These are phyloP conservation scores for Ypsolopha scabrella DNA, from an alignment of 2,888 invertebrate genomes.

Conservation along the genomic window DNA sequence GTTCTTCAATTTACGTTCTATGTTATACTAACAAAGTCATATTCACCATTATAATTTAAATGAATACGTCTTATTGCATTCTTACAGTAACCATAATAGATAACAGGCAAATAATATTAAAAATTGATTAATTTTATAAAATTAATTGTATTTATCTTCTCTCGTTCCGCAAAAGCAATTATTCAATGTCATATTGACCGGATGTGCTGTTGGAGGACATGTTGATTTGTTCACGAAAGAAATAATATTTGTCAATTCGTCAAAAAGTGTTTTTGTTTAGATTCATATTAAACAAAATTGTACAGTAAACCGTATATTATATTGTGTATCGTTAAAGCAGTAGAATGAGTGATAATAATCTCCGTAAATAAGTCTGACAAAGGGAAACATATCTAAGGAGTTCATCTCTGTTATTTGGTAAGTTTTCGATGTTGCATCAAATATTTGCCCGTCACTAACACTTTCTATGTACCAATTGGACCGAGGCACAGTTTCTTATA, in stretches of 20 bases:
- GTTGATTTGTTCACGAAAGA: conserved; percentile 60
- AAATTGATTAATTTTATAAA: background rate
- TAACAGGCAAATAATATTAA: too few relatives aligned
- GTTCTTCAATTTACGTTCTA: too few relatives aligned
- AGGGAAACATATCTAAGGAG: conserved; percentile 34
- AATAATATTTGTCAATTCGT: conserved; percentile 60
- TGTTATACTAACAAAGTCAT: too few relatives aligned
- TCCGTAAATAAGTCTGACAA: conserved; percentile 39
- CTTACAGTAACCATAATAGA: too few relatives aligned
- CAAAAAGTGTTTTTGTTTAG: conserved; percentile 58
- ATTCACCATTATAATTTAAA: too few relatives aligned
- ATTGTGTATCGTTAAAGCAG: conserved; percentile 44
- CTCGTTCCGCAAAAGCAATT: background rate
- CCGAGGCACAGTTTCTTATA: conserved; percentile 20
- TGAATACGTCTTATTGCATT: too few relatives aligned
- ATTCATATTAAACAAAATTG: conserved; percentile 52
- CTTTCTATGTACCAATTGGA: conserved; percentile 35
- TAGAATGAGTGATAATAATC: conserved; percentile 55
- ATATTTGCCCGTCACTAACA: conserved; percentile 36
- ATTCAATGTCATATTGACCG: conserved; percentile 27
- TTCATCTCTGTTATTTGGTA: conserved; percentile 50
- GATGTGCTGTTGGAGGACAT: conserved; percentile 53
- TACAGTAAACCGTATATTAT: conserved; percentile 42
- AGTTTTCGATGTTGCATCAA: conserved; percentile 45
- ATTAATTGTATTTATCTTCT: background rate